A percentile compares a stretch with the other conserved stretches of the same genome.
phyloP scores from a whole-genome alignment of 2,797 vertebrate genomes.

The Semotilus atromaculatus region DNA sequence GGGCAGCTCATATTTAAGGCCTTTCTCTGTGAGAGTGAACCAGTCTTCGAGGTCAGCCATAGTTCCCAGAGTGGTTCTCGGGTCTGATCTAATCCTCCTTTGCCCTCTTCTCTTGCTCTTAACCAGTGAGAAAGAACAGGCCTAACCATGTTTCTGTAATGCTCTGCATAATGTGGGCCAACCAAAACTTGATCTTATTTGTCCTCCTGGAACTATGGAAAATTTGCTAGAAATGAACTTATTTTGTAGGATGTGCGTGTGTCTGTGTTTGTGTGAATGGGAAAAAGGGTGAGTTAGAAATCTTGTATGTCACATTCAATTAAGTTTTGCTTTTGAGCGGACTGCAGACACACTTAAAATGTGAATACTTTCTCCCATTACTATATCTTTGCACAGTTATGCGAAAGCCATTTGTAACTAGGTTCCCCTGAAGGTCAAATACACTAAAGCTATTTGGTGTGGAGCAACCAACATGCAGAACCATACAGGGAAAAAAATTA shows the following conservation, averaged over 20 bases:
- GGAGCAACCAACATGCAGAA: background rate
- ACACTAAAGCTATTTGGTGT: background rate
- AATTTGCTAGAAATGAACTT: constrained; percentile 47
- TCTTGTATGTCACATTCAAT: constrained; percentile 1
- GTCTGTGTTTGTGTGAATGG: constrained; percentile 19
- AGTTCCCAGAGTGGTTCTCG: constrained; percentile 40
- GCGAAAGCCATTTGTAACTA: constrained; percentile 35
- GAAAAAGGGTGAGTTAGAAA: background rate
- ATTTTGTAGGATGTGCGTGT: constrained; percentile 12
- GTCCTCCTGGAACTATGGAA: constrained; percentile 56
- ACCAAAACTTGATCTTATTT: constrained; percentile 60
- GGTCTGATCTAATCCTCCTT: constrained; percentile 39
- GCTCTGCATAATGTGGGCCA: constrained; percentile 49
- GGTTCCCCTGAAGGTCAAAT: background rate
- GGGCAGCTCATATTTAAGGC: constrained; percentile 34
- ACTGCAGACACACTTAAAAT: background rate
- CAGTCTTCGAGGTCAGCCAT: constrained; percentile 5
- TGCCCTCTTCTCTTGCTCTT: constrained; percentile 42
- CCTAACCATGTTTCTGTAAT: constrained; percentile 50
- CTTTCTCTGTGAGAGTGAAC: constrained; percentile 40
- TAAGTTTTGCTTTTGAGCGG: background rate
- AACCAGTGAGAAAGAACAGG: constrained; percentile 53
- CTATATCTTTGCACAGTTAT: constrained; percentile 59
- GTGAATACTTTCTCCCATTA: constrained; percentile 55
- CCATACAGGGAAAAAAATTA: background rate